Conservation (phyloP, 2,113 vertebrate species). For the Elachura formosa region DNA sequence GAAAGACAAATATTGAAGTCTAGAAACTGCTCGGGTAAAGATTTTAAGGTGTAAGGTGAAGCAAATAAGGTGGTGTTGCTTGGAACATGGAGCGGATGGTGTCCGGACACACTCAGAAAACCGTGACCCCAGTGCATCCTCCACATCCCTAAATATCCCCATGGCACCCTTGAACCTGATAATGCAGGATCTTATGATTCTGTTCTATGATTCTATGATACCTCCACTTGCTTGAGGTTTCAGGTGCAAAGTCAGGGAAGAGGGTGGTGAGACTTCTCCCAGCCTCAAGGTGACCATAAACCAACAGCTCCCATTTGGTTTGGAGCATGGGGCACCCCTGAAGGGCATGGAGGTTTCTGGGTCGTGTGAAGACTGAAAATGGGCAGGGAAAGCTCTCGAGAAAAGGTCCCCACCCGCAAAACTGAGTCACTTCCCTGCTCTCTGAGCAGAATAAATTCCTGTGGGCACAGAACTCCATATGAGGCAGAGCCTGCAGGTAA, state of each 20-base stretch:
- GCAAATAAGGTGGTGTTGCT: rapidly evolving
- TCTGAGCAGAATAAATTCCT: not conserved
- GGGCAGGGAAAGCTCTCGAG: rapidly evolving
- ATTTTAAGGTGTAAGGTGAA: not conserved
- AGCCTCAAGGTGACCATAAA: not conserved
- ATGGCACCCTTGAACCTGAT: not conserved
- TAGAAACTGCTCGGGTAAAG: rapidly evolving
- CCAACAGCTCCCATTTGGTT: not conserved
- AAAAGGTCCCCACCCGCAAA: rapidly evolving
- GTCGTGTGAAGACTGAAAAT: rapidly evolving
- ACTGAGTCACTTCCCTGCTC: rapidly evolving
- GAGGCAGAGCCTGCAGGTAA: not conserved
- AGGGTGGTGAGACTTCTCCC: not conserved
- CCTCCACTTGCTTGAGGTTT: not conserved
- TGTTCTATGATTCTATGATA: not conserved
- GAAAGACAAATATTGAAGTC: not conserved
- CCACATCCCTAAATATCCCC: not conserved
- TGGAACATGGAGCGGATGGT: rapidly evolving
- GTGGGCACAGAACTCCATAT: not conserved
- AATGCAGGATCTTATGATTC: not conserved
- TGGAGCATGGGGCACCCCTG: rapidly evolving
- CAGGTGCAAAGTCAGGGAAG: not conserved
- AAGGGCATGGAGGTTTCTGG: rapidly evolving
- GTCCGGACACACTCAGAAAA: rapidly evolving
- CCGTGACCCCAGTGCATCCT: rapidly evolving